phyloP scores from a whole-genome alignment of 2,888 invertebrate species.

The Pachydiplax longipennis region DNA sequence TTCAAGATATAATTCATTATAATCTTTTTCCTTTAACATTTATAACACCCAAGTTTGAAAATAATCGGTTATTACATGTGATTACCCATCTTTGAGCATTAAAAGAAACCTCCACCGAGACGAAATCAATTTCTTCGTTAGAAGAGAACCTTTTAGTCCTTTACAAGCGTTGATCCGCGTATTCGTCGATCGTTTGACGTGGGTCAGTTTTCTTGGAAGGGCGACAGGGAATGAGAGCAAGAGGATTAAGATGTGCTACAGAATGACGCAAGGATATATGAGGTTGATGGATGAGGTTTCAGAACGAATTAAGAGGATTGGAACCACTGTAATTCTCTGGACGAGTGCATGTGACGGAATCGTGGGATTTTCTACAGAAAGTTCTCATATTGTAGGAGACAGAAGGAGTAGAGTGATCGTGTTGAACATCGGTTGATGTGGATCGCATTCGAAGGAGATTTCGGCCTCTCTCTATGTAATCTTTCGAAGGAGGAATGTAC shows the following conservation, averaged over 20 bases:
- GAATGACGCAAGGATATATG: background rate
- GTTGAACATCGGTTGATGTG: background rate
- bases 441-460: background rate
- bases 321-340: background rate
- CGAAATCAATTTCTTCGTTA: no score
- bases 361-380: background rate
- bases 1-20: no score
- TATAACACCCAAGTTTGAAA: no score
- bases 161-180: background rate
- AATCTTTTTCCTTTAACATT: no score
- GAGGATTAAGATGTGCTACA: background rate
- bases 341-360: background rate
- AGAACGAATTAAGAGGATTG: constrained; percentile 36
- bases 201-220: background rate
- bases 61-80: no score
- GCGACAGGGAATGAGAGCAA: background rate
- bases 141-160: background rate
- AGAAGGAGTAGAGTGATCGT: background rate
- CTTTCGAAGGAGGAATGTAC: no score
- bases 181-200: background rate
- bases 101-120: no score
- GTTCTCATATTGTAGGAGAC: background rate
- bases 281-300: constrained; percentile 27
- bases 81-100: no score
- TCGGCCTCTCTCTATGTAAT: background rate